A percentile compares a stretch with the other conserved stretches of the same genome.
Evolutionary conservation across 2,797 vertebrate species (phyloP).

Genomic region (Tapirus indicus): DNA sequence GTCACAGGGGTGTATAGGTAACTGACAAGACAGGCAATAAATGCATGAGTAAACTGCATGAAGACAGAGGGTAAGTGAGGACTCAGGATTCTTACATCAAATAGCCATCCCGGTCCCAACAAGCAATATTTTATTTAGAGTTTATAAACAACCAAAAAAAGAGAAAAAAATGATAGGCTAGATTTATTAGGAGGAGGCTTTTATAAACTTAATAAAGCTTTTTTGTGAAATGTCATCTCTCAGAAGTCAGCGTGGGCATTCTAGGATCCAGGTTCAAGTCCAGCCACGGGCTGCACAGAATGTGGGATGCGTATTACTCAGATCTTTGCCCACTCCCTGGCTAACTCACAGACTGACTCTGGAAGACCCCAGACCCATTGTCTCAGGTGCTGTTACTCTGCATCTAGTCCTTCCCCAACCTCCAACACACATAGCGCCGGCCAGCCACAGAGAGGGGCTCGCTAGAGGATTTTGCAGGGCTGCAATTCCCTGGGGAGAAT

Average conservation of each 20-base stretch:
- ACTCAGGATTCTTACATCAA: neutral
- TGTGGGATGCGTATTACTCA: neutral
- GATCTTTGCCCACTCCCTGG: neutral
- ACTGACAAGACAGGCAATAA: neutral
- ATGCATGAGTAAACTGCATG: neutral
- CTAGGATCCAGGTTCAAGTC: neutral
- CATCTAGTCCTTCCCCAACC: neutral
- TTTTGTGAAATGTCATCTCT: neutral
- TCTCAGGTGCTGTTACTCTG: neutral
- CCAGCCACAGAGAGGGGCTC: neutral
- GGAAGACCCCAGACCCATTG: neutral
- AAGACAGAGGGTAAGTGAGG: neutral
- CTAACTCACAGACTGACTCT: neutral
- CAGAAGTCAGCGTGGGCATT: neutral
- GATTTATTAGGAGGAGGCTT: slow-evolving; percentile 1
- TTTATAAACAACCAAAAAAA: neutral
- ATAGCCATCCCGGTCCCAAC: neutral
- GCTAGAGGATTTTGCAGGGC: too few relatives aligned
- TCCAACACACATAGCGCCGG: neutral
- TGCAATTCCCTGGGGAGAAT: neutral
- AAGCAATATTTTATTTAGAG: slow-evolving; percentile 28
- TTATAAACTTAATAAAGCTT: neutral
- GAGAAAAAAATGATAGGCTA: neutral
- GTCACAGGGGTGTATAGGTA: neutral
- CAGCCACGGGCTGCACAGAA: neutral